phyloP scores from a whole-genome alignment of 2,888 invertebrate genomes.

The Netelia fuscicornis region DNA sequence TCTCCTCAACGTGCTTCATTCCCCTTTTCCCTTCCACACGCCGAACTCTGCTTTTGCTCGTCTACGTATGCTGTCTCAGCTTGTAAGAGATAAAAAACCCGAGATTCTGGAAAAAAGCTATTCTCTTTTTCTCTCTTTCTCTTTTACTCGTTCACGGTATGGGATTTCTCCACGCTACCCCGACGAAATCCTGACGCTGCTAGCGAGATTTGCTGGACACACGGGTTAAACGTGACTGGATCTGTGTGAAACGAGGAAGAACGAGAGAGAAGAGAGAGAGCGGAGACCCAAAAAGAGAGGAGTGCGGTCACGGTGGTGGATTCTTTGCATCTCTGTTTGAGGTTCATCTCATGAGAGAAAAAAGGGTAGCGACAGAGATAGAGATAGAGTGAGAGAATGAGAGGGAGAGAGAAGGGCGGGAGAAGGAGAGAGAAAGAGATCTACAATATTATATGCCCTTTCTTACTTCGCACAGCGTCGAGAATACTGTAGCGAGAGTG shows the following conservation, averaged over 20 bases:
- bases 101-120: conserved; percentile 48
- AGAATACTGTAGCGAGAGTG: not conserved
- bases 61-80: conserved; percentile 53
- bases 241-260: conserved; percentile 59
- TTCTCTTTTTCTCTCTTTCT: conserved; percentile 36
- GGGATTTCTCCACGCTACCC: conserved; percentile 44
- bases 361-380: not conserved
- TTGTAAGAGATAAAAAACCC: conserved; percentile 62
- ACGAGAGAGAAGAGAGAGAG: conserved; percentile 17
- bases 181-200: conserved; percentile 66
- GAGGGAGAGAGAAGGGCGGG: not conserved
- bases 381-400: too few relatives aligned
- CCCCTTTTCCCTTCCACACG: conserved; percentile 23
- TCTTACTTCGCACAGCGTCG: conserved; percentile 4
- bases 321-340: conserved; percentile 56
- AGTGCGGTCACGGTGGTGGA: conserved; percentile 39
- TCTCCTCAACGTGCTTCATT: conserved; percentile 31
- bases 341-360: conserved; percentile 24
- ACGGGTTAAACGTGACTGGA: conserved; percentile 74
- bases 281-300: not conserved
- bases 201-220: conserved; percentile 75
- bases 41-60: conserved; percentile 26
- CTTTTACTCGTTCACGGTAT: conserved; percentile 32
- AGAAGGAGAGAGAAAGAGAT: not conserved
- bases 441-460: conserved; percentile 6